A percentile compares a stretch with the other conserved stretches of the same genome.
phyloP scores from a whole-genome alignment of 2,888 invertebrate genomes.

The Dasypolia templi region DNA sequence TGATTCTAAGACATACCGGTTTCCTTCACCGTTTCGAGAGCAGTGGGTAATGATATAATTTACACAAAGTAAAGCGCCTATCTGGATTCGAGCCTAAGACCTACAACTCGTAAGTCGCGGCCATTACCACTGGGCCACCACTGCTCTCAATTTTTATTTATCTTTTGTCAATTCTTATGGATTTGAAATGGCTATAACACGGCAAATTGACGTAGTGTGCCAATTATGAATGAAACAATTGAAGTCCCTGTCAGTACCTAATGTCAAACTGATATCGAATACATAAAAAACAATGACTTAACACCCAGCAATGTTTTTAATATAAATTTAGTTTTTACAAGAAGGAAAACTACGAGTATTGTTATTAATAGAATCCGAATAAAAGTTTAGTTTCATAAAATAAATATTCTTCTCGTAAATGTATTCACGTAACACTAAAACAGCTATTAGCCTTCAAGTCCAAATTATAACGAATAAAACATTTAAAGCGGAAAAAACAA shows the following conservation, averaged over 20 bases:
- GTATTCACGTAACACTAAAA: not conserved
- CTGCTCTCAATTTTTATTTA: too few species aligned
- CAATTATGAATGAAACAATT: not conserved
- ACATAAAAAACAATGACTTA: too few species aligned
- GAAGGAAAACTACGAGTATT: not conserved
- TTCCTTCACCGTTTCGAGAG: too few species aligned
- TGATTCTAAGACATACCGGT: too few species aligned
- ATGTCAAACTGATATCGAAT: not conserved
- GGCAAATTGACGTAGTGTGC: not conserved
- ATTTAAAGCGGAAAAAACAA: conserved; percentile 38
- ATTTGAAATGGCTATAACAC: not conserved
- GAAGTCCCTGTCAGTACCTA: not conserved
- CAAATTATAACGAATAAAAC: conserved; percentile 18
- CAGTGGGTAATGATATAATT: too few species aligned
- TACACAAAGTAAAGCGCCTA: too few species aligned
- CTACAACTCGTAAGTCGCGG: too few species aligned
- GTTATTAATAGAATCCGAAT: not conserved
- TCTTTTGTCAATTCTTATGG: too few species aligned
- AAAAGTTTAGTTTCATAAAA: not conserved
- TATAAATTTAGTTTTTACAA: not conserved
- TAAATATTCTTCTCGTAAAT: not conserved
- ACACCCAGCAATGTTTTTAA: too few species aligned
- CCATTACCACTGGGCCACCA: too few species aligned
- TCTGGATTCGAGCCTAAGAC: too few species aligned
- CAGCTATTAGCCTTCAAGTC: not conserved